Evolutionary conservation across 2,888 invertebrate species (phyloP).

Genomic region (Eilema sororculum): DNA sequence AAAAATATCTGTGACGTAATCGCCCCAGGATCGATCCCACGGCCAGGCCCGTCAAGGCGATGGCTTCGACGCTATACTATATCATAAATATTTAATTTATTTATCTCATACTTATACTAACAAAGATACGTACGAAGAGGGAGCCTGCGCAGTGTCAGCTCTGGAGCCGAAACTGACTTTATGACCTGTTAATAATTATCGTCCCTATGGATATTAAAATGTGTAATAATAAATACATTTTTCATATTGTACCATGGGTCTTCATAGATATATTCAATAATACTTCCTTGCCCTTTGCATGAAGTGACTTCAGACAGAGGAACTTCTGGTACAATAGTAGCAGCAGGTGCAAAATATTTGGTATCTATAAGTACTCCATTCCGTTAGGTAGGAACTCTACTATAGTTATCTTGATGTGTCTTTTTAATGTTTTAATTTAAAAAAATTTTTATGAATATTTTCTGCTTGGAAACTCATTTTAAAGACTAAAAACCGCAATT

Average conservation of each 20-base stretch:
- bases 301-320: neutral
- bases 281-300: neutral
- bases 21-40: constrained; percentile 69
- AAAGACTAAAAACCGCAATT: no score
- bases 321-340: no score
- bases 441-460: no score
- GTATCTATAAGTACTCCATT: no score
- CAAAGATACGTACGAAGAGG: constrained; percentile 58
- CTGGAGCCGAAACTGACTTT: constrained; percentile 2
- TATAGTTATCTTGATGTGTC: no score
- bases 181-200: neutral
- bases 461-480: no score
- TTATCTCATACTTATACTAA: constrained; percentile 68
- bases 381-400: no score
- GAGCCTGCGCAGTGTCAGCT: constrained; percentile 64
- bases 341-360: no score
- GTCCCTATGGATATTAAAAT: neutral
- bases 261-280: neutral
- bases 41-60: constrained; percentile 55
- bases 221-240: neutral
- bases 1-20: constrained; percentile 84
- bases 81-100: constrained; percentile 84
- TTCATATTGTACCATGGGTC: neutral
- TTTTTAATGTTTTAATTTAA: no score
- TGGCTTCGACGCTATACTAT: constrained; percentile 61